Evolutionary conservation across 30 jellyfish, hydroid and myxozoan genomes (phyloP).

Genomic region (Turritopsis rubra): DNA sequence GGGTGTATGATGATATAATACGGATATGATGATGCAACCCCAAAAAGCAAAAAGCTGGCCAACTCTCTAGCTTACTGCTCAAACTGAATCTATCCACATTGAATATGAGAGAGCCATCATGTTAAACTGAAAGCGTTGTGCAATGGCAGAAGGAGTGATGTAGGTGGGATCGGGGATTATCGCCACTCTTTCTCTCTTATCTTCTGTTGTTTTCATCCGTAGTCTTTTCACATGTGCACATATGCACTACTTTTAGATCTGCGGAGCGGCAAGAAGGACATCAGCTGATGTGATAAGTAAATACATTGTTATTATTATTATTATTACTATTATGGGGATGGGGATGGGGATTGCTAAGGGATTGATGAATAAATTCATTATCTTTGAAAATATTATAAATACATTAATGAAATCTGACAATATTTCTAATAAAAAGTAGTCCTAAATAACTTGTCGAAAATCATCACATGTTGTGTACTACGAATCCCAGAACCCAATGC

Average conservation of each 20-base stretch:
- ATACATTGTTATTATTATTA: background rate
- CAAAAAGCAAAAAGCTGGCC: too few relatives aligned
- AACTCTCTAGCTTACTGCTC: too few relatives aligned
- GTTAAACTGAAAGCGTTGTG: too few relatives aligned
- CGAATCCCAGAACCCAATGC: conserved; percentile 28
- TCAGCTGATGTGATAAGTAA: background rate
- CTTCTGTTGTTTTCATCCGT: background rate
- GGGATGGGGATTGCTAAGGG: background rate
- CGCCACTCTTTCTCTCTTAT: too few relatives aligned
- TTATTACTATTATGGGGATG: background rate
- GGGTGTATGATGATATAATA: too few relatives aligned
- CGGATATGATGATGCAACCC: too few relatives aligned
- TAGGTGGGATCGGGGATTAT: background rate
- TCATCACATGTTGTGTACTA: background rate
- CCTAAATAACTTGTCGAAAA: background rate
- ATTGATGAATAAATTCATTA: background rate
- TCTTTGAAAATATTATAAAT: background rate
- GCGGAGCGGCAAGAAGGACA: background rate
- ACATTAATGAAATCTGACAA: background rate
- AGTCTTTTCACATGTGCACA: background rate
- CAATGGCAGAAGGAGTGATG: background rate
- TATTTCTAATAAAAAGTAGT: background rate
- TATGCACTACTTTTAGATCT: background rate
- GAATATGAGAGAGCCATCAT: too few relatives aligned
- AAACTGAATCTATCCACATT: too few relatives aligned